phyloP scores from a whole-genome alignment of 2,888 invertebrate species.

The Glaucopsyche alexis region DNA sequence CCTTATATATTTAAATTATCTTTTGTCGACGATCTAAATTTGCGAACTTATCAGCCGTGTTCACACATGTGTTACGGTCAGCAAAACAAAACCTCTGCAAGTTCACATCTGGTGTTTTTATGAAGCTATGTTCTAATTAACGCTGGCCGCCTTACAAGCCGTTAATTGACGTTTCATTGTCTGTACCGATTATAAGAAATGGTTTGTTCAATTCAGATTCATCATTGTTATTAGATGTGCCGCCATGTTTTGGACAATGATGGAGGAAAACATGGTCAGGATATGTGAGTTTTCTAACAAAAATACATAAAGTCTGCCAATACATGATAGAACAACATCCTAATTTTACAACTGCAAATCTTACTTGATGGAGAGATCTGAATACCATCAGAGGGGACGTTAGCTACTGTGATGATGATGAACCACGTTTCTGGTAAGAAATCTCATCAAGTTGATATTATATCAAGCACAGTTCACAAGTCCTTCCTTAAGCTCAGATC shows the following conservation, averaged over 20 bases:
- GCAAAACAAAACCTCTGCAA: conserved; percentile 60
- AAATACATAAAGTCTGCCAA: no score
- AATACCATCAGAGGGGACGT: no score
- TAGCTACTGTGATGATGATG: no score
- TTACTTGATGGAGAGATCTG: no score
- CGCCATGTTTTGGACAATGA: background rate
- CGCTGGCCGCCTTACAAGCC: conserved; percentile 61
- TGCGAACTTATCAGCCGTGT: conserved; percentile 45
- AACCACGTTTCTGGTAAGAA: no score
- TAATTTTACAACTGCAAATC: no score
- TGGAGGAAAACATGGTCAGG: background rate
- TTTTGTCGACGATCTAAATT: background rate
- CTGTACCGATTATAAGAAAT: conserved; percentile 44
- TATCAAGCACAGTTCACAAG: background rate
- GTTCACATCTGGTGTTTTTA: conserved; percentile 74
- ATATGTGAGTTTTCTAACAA: background rate
- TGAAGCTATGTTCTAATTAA: conserved; percentile 69
- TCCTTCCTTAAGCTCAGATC: background rate
- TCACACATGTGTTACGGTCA: conserved; percentile 63
- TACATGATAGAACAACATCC: no score
- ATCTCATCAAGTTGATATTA: no score
- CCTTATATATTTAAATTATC: background rate
- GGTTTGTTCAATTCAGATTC: conserved; percentile 37
- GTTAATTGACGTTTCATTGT: conserved; percentile 71
- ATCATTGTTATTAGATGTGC: conserved; percentile 30